Percentiles rank a stretch among this genome's conserved stretches.
These are phyloP conservation scores for Danio jaintianensis DNA, from an alignment of 2,797 vertebrate species.

Conservation along the genomic window DNA sequence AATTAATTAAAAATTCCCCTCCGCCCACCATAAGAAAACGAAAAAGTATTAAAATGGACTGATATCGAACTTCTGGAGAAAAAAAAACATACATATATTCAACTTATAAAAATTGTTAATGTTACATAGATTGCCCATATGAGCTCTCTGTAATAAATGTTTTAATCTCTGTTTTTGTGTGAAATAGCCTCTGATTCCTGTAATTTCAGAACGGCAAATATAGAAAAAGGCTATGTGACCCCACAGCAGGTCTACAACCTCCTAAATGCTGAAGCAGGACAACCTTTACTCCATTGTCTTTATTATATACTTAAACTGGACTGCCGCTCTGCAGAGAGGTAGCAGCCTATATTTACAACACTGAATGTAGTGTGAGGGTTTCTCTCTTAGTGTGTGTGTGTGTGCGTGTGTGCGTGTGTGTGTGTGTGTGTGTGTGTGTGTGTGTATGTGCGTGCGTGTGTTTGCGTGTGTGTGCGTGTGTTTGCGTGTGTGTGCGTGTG, in stretches of 20 bases:
- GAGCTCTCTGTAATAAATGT: background rate
- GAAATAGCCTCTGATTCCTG: constrained; percentile 66
- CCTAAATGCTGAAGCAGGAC: constrained; percentile 72
- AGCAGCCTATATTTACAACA: background rate
- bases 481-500: no score
- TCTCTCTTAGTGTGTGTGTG: background rate
- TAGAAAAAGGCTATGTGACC: constrained; percentile 71
- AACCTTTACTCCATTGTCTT: constrained; percentile 67
- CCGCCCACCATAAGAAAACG: no score
- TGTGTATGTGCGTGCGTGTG: constrained; percentile 21
- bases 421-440: no score
- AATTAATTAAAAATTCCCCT: no score
- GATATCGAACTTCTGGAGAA: no score
- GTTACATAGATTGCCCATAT: background rate
- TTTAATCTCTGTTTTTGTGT: constrained; percentile 37
- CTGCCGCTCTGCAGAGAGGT: constrained; percentile 72
- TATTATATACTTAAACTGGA: constrained; percentile 75
- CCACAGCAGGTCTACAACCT: constrained; percentile 74
- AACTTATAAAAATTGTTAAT: background rate
- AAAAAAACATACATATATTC: no score
- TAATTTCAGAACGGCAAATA: constrained; percentile 62
- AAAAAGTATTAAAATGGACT: no score
- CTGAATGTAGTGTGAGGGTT: background rate
- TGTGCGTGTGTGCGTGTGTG: no score
- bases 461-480: constrained; percentile 8